Conservation (phyloP, 2,888 invertebrate species). For the Pheosia gnoma region DNA sequence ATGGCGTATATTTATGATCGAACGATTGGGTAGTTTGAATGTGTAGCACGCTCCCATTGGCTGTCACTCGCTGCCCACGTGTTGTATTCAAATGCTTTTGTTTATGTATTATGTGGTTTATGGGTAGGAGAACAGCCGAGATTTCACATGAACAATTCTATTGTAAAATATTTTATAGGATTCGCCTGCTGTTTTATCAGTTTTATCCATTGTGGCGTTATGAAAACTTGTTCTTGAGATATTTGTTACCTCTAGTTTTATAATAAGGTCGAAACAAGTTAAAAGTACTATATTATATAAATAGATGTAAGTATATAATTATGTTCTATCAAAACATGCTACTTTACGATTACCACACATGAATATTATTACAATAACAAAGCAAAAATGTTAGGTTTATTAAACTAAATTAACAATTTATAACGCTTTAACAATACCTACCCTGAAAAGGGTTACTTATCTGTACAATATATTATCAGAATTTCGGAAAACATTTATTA, state of each 20-base stretch:
- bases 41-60: slow-evolving; percentile 59
- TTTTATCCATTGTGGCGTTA: not conserved
- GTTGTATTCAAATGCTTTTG: slow-evolving; percentile 72
- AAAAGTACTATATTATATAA: too few relatives aligned
- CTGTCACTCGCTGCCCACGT: slow-evolving; percentile 71
- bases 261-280: not conserved
- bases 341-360: too few relatives aligned
- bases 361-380: too few relatives aligned
- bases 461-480: too few relatives aligned
- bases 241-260: not conserved
- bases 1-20: slow-evolving; percentile 61
- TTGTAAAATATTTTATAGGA: slow-evolving; percentile 39
- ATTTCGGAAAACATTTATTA: too few relatives aligned
- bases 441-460: too few relatives aligned
- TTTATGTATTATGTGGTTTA: slow-evolving; percentile 67
- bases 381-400: too few relatives aligned
- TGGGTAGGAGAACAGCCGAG: slow-evolving; percentile 54
- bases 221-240: not conserved
- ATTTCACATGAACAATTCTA: slow-evolving; percentile 36
- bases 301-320: too few relatives aligned
- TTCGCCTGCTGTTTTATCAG: slow-evolving; percentile 5
- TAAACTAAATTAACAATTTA: too few relatives aligned
- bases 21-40: slow-evolving; percentile 56
- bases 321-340: too few relatives aligned
- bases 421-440: too few relatives aligned